Percentiles rank a stretch among this genome's conserved stretches.
These are phyloP conservation scores for Camptogramma bilineatum DNA, from an alignment of 2,888 invertebrate genomes.

Conservation along the genomic window DNA sequence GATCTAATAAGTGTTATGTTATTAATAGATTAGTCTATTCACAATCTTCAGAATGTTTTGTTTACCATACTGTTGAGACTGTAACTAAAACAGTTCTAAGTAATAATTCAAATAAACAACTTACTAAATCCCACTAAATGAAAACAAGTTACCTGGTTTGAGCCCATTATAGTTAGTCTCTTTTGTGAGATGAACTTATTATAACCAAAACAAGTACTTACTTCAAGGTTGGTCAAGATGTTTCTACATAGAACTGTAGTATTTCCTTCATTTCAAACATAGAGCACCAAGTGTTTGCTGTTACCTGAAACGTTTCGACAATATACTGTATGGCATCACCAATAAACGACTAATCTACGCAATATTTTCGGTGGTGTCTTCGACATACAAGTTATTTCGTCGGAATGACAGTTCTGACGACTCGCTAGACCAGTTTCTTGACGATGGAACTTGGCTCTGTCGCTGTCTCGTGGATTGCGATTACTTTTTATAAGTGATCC, in stretches of 20 bases:
- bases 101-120: not conserved
- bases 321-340: constrained; percentile 31
- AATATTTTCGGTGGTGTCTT: constrained; percentile 51
- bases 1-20: too few species aligned
- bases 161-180: not conserved
- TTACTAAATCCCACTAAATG: not conserved
- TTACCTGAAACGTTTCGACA: constrained; percentile 59
- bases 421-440: constrained; percentile 78
- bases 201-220: constrained; percentile 64
- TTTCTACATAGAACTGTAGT: constrained; percentile 70
- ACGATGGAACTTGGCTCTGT: constrained; percentile 57
- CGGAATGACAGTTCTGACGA: constrained; percentile 82
- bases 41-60: not conserved
- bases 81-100: not conserved
- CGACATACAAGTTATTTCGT: constrained; percentile 61
- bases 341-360: constrained; percentile 35
- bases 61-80: not conserved
- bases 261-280: constrained; percentile 76
- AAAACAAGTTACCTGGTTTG: not conserved
- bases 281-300: constrained; percentile 51
- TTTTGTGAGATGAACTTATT: constrained; percentile 33
- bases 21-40: not conserved
- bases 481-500: constrained; percentile 36
- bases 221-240: constrained; percentile 85
- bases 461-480: constrained; percentile 38